Conservation (phyloP, 2,797 vertebrate genomes). For the Dendrocincla fuliginosa region DNA sequence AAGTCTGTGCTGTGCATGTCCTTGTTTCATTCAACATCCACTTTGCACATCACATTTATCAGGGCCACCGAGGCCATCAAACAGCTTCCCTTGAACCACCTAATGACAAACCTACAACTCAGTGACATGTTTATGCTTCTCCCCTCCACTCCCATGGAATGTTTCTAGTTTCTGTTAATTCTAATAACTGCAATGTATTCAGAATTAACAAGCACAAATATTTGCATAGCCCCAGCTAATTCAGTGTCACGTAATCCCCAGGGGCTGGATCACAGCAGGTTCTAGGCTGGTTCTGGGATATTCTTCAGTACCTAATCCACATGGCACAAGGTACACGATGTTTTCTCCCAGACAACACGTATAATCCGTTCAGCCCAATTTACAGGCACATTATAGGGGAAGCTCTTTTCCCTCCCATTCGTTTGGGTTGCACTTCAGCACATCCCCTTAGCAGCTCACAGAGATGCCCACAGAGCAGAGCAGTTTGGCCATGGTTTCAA, state of each 20-base stretch:
- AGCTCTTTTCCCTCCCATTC: neutral
- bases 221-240: neutral
- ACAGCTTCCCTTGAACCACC: constrained; percentile 5
- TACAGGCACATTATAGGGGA: neutral
- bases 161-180: neutral
- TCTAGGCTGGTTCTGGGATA: neutral
- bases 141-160: neutral
- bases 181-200: neutral
- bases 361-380: neutral
- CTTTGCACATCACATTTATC: neutral
- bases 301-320: neutral
- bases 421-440: neutral
- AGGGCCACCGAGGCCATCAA: neutral
- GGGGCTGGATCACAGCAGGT: neutral
- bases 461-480: neutral
- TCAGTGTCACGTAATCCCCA: neutral
- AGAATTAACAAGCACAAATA: neutral
- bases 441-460: neutral
- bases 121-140: neutral
- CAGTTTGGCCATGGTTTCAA: neutral
- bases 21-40: neutral
- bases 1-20: neutral
- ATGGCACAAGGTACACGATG: neutral
- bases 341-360: neutral
- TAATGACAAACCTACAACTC: neutral